Evolutionary conservation across 2,888 invertebrate species (phyloP).

Genomic region (Pseudococcus longispinus): DNA sequence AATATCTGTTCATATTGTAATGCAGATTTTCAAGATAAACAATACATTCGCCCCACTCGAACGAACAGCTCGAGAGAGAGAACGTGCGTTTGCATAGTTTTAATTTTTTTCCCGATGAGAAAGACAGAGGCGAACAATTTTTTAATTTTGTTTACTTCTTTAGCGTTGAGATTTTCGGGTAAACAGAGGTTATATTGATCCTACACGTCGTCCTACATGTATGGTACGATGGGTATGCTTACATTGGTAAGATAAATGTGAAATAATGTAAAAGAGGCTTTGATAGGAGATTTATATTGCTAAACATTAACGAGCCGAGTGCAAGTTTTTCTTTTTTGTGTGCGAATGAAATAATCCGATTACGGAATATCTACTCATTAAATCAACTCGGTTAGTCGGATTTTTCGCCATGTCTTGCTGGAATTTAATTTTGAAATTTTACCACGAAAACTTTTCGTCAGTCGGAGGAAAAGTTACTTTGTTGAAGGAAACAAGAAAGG

Average conservation of each 20-base stretch:
- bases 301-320: neutral
- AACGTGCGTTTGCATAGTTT: conserved; percentile 12
- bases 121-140: neutral
- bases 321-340: neutral
- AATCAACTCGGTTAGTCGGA: neutral
- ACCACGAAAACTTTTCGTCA: neutral
- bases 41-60: neutral
- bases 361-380: neutral
- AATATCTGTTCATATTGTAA: neutral
- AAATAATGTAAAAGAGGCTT: neutral
- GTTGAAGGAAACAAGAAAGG: neutral
- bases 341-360: neutral
- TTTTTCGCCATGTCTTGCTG: neutral
- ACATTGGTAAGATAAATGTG: neutral
- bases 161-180: neutral
- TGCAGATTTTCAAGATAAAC: conserved; percentile 8
- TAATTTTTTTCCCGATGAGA: neutral
- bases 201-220: neutral
- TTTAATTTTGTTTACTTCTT: neutral
- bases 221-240: neutral
- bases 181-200: neutral
- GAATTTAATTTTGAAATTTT: neutral
- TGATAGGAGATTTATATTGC: neutral
- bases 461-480: neutral
- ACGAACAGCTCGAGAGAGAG: neutral